Conservation (phyloP, 2,113 vertebrate genomes). For the Pangasianodon hypophthalmus region DNA sequence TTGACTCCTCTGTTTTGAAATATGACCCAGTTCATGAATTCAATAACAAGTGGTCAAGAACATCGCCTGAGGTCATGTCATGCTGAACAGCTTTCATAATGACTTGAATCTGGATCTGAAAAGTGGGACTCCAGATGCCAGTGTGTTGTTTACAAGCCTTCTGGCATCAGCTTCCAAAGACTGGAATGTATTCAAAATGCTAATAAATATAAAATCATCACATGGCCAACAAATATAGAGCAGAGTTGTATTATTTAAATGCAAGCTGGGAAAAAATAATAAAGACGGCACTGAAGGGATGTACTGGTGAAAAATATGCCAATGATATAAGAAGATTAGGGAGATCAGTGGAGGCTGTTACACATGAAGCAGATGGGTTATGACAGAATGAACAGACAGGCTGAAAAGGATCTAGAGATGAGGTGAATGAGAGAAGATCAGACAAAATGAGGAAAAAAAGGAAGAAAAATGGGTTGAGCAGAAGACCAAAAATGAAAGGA, state of each 20-base stretch:
- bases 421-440: constrained; percentile 20
- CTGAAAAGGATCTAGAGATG: constrained; percentile 22
- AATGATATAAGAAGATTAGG: constrained; percentile 76
- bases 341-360: constrained; percentile 63
- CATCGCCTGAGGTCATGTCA: constrained; percentile 52
- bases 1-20: constrained; percentile 16
- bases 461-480: neutral
- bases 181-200: constrained; percentile 77
- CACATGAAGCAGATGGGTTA: constrained; percentile 50
- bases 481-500: neutral
- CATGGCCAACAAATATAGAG: constrained; percentile 75
- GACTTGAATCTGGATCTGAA: constrained; percentile 57
- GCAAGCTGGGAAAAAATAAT: constrained; percentile 63
- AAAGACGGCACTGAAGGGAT: constrained; percentile 40
- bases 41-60: constrained; percentile 37
- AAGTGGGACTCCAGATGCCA: constrained; percentile 76
- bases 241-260: constrained; percentile 79
- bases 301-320: constrained; percentile 66
- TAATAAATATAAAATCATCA: constrained; percentile 74
- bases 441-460: neutral
- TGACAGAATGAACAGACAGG: constrained; percentile 11
- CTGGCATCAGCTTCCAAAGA: constrained; percentile 73
- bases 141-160: constrained; percentile 63
- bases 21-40: constrained; percentile 31
- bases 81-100: constrained; percentile 39